phyloP scores from a whole-genome alignment of 2,113 vertebrate species.

The Aviceda subcristata region DNA sequence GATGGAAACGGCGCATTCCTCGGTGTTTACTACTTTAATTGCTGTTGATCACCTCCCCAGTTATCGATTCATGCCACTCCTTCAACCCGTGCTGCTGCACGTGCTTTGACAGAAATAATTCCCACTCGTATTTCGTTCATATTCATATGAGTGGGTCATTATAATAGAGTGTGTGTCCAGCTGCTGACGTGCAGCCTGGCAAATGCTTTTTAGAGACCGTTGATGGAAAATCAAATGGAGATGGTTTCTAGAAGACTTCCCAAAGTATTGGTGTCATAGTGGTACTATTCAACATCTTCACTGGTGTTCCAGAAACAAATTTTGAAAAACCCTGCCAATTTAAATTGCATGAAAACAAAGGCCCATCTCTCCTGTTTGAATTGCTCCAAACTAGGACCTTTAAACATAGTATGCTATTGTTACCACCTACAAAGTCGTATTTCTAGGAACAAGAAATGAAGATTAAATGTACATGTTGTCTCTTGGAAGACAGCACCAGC shows the following conservation, averaged over 20 bases:
- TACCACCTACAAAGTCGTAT: neutral
- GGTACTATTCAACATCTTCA: neutral
- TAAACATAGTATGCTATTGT: neutral
- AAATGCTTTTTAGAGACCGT: neutral
- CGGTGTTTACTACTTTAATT: neutral
- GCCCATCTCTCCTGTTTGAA: neutral
- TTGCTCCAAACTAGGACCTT: neutral
- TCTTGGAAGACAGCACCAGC: neutral
- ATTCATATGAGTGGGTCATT: accelerated
- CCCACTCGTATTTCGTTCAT: neutral
- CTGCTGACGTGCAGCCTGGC: neutral
- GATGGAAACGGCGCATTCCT: conserved; percentile 16
- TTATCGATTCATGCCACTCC: neutral
- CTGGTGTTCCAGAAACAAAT: neutral
- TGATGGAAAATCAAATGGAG: neutral
- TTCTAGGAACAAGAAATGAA: neutral
- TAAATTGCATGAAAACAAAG: neutral
- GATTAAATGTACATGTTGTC: neutral
- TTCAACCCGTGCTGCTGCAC: neutral
- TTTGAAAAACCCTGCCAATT: neutral
- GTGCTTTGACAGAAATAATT: neutral
- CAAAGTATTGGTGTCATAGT: neutral
- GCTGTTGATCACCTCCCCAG: neutral
- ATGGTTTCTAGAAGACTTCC: neutral
- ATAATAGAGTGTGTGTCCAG: accelerated